A percentile compares a stretch with the other conserved stretches of the same genome.
phyloP scores from a whole-genome alignment of 2,113 vertebrate genomes.

The Chionomys nivalis region DNA sequence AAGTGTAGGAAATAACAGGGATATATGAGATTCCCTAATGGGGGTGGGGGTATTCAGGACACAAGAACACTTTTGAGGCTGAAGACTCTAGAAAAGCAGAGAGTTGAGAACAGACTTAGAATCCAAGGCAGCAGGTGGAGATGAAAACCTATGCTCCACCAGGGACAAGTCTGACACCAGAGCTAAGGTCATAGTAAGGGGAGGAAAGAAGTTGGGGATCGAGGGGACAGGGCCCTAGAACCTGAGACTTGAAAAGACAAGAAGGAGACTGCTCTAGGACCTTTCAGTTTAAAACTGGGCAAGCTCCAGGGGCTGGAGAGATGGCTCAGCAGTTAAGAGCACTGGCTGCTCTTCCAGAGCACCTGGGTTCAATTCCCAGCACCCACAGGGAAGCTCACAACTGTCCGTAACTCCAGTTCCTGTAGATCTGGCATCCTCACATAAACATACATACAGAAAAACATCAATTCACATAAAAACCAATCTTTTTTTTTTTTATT shows the following conservation, averaged over 20 bases:
- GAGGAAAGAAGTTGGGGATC: background rate
- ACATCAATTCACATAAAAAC: background rate
- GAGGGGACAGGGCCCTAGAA: background rate
- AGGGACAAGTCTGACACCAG: constrained; percentile 33
- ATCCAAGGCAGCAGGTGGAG: constrained; percentile 54
- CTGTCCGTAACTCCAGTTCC: background rate
- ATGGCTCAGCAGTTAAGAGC: background rate
- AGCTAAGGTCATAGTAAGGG: background rate
- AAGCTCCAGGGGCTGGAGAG: background rate
- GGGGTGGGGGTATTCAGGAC: constrained; percentile 47
- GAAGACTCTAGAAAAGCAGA: constrained; percentile 51
- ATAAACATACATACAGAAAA: background rate
- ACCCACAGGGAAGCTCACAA: background rate
- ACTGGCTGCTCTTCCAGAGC: background rate
- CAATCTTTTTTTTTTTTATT: too few relatives aligned
- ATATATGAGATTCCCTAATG: constrained; percentile 28
- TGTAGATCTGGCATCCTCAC: background rate
- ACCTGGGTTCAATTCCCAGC: background rate
- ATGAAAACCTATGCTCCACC: background rate
- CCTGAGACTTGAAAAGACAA: background rate
- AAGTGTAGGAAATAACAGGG: background rate
- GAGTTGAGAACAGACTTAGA: constrained; percentile 61
- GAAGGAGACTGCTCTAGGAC: background rate
- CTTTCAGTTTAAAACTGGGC: constrained; percentile 4
- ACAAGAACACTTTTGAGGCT: constrained; percentile 65